A percentile compares a stretch with the other conserved stretches of the same genome.
Evolutionary conservation across 1,140 invertebrate species (phyloP).

Genomic region (Wasmannia auropunctata): DNA sequence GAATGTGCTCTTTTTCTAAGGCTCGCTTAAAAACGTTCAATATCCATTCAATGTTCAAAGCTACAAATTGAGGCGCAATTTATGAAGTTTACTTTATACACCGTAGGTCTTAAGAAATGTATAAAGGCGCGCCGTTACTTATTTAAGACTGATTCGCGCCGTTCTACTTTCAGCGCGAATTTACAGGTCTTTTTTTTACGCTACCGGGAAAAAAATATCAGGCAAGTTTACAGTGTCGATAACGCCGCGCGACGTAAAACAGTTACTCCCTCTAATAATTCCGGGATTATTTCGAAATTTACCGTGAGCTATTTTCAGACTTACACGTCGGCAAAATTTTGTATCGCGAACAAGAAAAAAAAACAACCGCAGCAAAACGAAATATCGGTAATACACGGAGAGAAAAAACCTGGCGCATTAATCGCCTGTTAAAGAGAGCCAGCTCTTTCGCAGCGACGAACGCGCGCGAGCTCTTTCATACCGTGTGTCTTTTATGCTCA

Average conservation of each 20-base stretch:
- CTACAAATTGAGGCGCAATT: slow-evolving; percentile 2
- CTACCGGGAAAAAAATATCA: slow-evolving; percentile 2
- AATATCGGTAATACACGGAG: not conserved
- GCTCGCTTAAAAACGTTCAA: not conserved
- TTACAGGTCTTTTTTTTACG: not conserved
- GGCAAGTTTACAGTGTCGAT: slow-evolving; percentile 11
- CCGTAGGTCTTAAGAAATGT: not conserved
- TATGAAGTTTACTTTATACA: not conserved
- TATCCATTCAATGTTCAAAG: not conserved
- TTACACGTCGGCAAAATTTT: slow-evolving; percentile 7
- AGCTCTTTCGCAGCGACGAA: not conserved
- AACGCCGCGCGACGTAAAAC: slow-evolving; percentile 3
- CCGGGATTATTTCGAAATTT: slow-evolving; percentile 12
- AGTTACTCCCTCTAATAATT: slow-evolving; percentile 6
- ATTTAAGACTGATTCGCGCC: slow-evolving; percentile 11
- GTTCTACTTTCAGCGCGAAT: not conserved
- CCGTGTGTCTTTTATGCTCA: slow-evolving; percentile 1
- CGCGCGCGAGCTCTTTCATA: slow-evolving; percentile 25
- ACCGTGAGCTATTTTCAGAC: not conserved
- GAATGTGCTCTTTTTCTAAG: not conserved
- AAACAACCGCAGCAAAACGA: not conserved
- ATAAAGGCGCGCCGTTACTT: not conserved
- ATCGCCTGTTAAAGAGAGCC: slow-evolving; percentile 34
- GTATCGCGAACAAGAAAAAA: not conserved
- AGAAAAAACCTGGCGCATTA: slow-evolving; percentile 15